Conservation (phyloP, 1,140 invertebrate genomes). For the Megathymus violae region DNA sequence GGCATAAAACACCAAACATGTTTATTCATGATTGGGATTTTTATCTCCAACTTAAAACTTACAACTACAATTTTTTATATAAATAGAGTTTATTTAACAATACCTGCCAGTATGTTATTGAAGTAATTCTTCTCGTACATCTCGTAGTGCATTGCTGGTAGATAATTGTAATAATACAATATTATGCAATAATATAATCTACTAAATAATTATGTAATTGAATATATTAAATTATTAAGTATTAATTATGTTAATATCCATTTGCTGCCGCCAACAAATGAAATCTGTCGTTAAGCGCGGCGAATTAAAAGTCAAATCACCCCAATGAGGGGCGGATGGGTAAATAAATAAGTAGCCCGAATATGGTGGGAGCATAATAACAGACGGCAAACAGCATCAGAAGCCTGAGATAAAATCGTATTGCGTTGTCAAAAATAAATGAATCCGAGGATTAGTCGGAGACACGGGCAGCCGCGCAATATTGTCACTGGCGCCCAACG, state of each 20-base stretch:
- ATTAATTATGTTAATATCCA: constrained; percentile 37
- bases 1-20: too few relatives aligned
- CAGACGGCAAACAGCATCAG: constrained; percentile 82
- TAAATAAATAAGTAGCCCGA: constrained; percentile 80
- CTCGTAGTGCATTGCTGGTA: too few relatives aligned
- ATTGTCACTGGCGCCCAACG: constrained; percentile 74
- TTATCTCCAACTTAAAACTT: too few relatives aligned
- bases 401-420: constrained; percentile 83
- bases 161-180: too few relatives aligned
- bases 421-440: constrained; percentile 84
- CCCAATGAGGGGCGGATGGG: constrained; percentile 69
- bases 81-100: too few relatives aligned
- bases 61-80: too few relatives aligned
- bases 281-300: constrained; percentile 69
- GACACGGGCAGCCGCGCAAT: constrained; percentile 74
- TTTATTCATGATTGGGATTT: too few relatives aligned
- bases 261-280: constrained; percentile 53
- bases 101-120: too few relatives aligned
- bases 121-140: too few relatives aligned
- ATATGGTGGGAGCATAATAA: constrained; percentile 78
- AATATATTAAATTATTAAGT: background rate
- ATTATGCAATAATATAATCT: too few relatives aligned
- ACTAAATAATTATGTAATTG: too few relatives aligned
- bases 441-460: constrained; percentile 80
- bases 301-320: constrained; percentile 78